A percentile compares a stretch with the other conserved stretches of the same genome.
Evolutionary conservation across 2,888 invertebrate genomes (phyloP).

Genomic region (Drosophila paranaensis): DNA sequence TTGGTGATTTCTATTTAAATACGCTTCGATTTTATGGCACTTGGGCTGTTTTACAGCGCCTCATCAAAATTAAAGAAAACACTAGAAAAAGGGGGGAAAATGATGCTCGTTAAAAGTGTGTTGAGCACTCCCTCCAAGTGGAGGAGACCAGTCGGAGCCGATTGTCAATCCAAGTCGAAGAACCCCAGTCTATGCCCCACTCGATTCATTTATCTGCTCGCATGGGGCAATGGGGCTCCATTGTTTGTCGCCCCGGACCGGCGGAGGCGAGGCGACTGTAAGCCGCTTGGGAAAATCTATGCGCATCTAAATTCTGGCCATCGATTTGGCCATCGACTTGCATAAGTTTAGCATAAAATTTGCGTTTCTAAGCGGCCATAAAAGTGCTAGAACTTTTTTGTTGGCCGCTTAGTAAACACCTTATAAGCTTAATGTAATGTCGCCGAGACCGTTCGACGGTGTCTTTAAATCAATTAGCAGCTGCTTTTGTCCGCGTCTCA

Average conservation of each 20-base stretch:
- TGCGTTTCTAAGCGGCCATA: slow-evolving; percentile 55
- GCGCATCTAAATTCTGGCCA: slow-evolving; percentile 54
- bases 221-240: slow-evolving; percentile 10
- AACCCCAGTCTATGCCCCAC: neutral
- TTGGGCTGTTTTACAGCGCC: slow-evolving; percentile 25
- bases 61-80: slow-evolving; percentile 55
- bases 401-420: slow-evolving; percentile 64
- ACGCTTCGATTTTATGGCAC: slow-evolving; percentile 60
- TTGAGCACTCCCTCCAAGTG: slow-evolving; percentile 26
- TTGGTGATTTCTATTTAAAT: slow-evolving; percentile 60
- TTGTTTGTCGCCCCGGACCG: slow-evolving; percentile 11
- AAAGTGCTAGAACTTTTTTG: slow-evolving; percentile 47
- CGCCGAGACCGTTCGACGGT: slow-evolving; percentile 47
- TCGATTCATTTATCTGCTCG: slow-evolving; percentile 27
- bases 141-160: slow-evolving; percentile 22
- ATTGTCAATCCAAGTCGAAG: neutral
- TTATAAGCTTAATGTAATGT: slow-evolving; percentile 77
- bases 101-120: slow-evolving; percentile 48
- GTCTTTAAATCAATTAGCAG: slow-evolving; percentile 74
- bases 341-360: slow-evolving; percentile 67
- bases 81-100: slow-evolving; percentile 32
- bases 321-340: slow-evolving; percentile 55
- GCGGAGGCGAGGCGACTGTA: slow-evolving; percentile 11
- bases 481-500: slow-evolving; percentile 36
- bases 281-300: slow-evolving; percentile 62